Base-by-base conservation (phyloP, 2,888 invertebrate genomes). In the Melikaiella ostensackeni region DNA sequence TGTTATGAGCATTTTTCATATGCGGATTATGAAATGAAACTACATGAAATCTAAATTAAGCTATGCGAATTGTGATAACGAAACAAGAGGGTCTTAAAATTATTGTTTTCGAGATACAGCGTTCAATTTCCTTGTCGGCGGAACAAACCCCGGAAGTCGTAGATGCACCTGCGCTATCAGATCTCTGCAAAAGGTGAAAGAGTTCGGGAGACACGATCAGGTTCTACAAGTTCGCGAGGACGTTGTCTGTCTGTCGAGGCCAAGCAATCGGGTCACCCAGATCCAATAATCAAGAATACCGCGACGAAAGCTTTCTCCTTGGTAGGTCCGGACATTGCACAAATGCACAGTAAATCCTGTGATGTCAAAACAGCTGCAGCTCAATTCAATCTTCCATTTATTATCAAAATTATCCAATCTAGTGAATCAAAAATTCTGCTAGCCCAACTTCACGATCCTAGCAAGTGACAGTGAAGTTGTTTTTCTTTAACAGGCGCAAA, bases 261-360 rank as follows among this genome's bases (percentile, higher is more conserved):
- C 82, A 81, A 81, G 84, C 85, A 91, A 91, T 90, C 89, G 85
- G 90, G 90, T 91, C 90, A 91, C 90, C 90, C 89, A 90, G 90
- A 90, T 91, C 86, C 86, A 84, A 89, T 88, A 88, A 90, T 85
- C 87, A 83, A 87, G 85, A 79, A 81, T 76, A 81, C 82, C 83
- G 83, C 82, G 77, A 80, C 81, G 82, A 82, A 84, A 88, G 89
- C 89, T 89, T 89, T 89, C 89, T 88, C 88, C 85, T 74, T 78
- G 81, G 50, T 77, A 64, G 35, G 62, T 57, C 57, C 24, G 57
- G 24, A 57, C 57, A 13, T 13, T 13, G 57, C 24, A 57, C 3
- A 50, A 50, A 50, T 30, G 30, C 30, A n/a, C n/a, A n/a, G n/a
- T n/a, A n/a, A n/a, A n/a, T n/a, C n/a, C n/a, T n/a, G n/a, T n/a